Percentiles rank a stretch among this genome's conserved stretches.
Evolutionary conservation across 2,797 vertebrate genomes (phyloP).

Genomic region (Sebastes minor): DNA sequence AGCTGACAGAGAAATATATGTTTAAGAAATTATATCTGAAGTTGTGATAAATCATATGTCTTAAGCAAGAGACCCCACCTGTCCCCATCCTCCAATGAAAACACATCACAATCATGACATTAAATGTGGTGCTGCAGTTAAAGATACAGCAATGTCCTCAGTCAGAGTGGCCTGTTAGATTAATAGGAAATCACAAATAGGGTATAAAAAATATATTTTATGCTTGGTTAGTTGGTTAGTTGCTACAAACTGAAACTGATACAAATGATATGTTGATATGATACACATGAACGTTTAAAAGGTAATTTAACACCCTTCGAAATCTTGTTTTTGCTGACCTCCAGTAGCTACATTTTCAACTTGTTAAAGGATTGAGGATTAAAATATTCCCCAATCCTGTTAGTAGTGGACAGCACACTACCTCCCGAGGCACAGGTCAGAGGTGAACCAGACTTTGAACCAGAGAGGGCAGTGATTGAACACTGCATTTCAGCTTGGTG

Average conservation of each 20-base stretch:
- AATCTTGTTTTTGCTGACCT: background rate
- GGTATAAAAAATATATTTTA: background rate
- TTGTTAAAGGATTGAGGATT: background rate
- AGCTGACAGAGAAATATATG: constrained; percentile 31
- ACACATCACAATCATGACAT: background rate
- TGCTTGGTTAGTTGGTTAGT: background rate
- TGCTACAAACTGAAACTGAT: background rate
- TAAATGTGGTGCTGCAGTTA: background rate
- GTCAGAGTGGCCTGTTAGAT: background rate
- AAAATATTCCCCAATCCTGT: background rate
- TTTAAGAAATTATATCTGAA: constrained; percentile 26
- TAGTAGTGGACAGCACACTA: background rate
- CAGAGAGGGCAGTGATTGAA: background rate
- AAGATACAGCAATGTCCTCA: background rate
- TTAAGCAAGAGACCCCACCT: background rate
- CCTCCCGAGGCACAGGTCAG: background rate
- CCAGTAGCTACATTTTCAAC: accelerated
- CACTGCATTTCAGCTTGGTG: background rate
- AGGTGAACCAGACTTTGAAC: background rate
- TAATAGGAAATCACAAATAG: background rate
- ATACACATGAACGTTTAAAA: background rate
- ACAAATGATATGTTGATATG: background rate
- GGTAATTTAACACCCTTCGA: background rate
- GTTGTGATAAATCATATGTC: background rate
- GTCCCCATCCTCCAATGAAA: background rate